These are phyloP conservation scores for Bombus confusus DNA, from an alignment of 1,140 invertebrate genomes.

Conservation along the genomic window DNA sequence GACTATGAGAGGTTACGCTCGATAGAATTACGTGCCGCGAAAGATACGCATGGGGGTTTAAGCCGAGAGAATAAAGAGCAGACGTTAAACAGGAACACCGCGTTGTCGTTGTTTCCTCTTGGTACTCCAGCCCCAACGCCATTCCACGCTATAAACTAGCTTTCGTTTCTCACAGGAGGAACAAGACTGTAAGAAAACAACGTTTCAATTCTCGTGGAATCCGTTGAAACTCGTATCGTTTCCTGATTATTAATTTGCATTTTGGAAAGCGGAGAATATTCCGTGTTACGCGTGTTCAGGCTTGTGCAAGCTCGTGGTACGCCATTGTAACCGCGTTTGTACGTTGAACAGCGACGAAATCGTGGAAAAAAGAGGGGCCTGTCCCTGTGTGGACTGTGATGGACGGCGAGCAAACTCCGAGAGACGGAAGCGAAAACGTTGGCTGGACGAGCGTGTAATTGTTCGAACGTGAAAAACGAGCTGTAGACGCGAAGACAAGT, in stretches of 20 bases:
- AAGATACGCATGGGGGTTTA: not conserved
- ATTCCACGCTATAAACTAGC: no score
- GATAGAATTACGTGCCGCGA: constrained; percentile 25
- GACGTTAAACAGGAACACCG: constrained; percentile 36
- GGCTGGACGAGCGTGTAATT: not conserved
- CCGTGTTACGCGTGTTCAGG: no score
- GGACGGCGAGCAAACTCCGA: not conserved
- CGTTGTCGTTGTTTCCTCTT: not conserved
- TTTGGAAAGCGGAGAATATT: no score
- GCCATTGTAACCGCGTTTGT: not conserved
- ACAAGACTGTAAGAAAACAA: constrained; percentile 42
- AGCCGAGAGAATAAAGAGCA: constrained; percentile 43
- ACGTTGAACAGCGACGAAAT: not conserved
- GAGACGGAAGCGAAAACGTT: constrained; percentile 16
- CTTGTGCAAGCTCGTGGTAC: no score
- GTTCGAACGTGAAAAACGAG: constrained; percentile 38
- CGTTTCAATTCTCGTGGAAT: constrained; percentile 44
- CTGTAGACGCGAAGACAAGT: constrained; percentile 9
- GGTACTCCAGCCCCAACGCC: not conserved
- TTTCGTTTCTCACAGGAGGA: not conserved
- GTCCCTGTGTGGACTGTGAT: not conserved
- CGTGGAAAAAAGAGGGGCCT: not conserved
- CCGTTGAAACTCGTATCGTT: constrained; percentile 11
- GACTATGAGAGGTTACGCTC: constrained; percentile 6
- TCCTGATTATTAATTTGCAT: constrained; percentile 16